Evolutionary conservation across 2,113 vertebrate species (phyloP), one percentile per base, ranked within the genome.

Genomic region (Ramphastos sulfuratus): DNA sequence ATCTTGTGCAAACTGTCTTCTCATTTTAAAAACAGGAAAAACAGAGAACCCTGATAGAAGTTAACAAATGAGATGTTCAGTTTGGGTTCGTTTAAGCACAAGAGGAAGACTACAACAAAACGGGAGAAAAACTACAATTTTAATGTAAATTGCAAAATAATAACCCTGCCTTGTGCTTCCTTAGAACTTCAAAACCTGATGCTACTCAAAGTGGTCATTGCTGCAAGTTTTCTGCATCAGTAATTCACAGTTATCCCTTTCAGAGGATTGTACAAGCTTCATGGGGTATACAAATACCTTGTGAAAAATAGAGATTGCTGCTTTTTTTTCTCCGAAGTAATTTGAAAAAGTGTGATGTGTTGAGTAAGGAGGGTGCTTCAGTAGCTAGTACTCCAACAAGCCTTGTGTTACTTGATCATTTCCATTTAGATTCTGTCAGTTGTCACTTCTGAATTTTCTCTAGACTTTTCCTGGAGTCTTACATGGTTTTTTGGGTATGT

Each of bases 211-310:
- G 35, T 19, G 3, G 35, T 65, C 93, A 63, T 71, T 80, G 64
- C 54, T 82, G 7, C 31, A 77, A 11, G 54, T 91, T 95, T 93
- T 82, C 84, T 70, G 25, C 35, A 65, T 85, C 71, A 44, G 18
- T 85, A 92, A 66, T 90, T 83, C 73, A 58, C 50, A 39, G 96
- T 93, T 77, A 85, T 77, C 58, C 48, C 46, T 91, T 93, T 91
- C 58, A 71, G 42, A 87, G 48, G 19, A 72, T 85, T 74, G 14
- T 65, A 48, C 42, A 50, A 82, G 30, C 15, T 94, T 93, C 60
- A 56, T 91, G 89, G 35, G 82, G 18, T 72, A 8, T 78, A 39
- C 37, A 87, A 76, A 73, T 60, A 77, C 7, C 42, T 78, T 74
- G 33, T 8, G 28, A 67, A 85, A 85, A 86, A 80, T 7, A 59